Evolutionary conservation across 2,113 vertebrate species (phyloP).

Genomic region (Thomomys bottae): DNA sequence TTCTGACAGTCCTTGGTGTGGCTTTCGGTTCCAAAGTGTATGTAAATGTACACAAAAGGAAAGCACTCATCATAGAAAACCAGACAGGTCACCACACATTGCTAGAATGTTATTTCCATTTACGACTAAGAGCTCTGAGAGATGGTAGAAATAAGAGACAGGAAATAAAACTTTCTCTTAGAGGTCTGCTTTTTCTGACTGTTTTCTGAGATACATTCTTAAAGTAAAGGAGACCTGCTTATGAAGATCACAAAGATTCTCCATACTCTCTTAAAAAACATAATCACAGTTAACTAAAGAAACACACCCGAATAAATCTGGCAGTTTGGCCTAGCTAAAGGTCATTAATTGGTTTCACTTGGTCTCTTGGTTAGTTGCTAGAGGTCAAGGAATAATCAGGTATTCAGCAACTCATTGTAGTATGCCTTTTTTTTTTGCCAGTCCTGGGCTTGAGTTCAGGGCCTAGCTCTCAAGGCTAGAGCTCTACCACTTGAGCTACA

Average conservation of each 20-base stretch:
- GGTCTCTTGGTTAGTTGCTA: neutral
- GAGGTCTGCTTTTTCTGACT: neutral
- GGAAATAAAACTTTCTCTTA: neutral
- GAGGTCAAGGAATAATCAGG: neutral
- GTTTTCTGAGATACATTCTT: constrained; percentile 31
- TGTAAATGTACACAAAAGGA: neutral
- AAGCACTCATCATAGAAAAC: neutral
- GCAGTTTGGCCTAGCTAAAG: neutral
- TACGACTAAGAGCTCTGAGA: neutral
- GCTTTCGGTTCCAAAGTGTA: neutral
- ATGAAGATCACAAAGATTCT: neutral
- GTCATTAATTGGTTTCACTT: too few relatives aligned
- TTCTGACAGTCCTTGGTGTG: neutral
- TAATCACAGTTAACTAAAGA: neutral
- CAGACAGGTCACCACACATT: neutral
- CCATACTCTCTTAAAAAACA: neutral
- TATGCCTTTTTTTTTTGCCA: too few relatives aligned
- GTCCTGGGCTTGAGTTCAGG: too few relatives aligned
- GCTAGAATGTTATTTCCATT: neutral
- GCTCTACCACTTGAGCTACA: too few relatives aligned
- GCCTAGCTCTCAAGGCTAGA: too few relatives aligned
- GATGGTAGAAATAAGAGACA: neutral
- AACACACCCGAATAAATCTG: neutral
- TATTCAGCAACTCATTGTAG: neutral
- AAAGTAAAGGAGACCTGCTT: neutral